Percentiles rank a stretch among this genome's conserved stretches.
Conservation (phyloP, 2,888 invertebrate species). For the Labia minor region DNA sequence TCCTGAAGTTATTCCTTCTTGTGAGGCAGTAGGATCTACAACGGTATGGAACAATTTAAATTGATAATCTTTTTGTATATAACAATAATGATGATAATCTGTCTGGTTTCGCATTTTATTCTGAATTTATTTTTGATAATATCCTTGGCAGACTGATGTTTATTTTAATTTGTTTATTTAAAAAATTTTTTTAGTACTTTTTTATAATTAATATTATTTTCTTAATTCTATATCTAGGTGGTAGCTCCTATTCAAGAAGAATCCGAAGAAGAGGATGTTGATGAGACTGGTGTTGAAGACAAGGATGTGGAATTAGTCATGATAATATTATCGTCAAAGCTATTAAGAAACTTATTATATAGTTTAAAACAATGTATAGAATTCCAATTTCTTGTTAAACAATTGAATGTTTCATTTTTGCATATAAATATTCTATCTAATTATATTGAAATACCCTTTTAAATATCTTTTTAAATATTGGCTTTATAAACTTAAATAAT, state of each 20-base stretch:
- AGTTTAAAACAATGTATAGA: constrained; percentile 31
- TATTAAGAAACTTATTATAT: constrained; percentile 62
- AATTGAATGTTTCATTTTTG: background rate
- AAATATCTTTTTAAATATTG: background rate
- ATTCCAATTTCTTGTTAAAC: constrained; percentile 22
- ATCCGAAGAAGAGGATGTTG: constrained; percentile 77
- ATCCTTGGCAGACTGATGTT: constrained; percentile 15
- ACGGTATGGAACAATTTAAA: too few species aligned
- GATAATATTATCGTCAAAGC: constrained; percentile 98
- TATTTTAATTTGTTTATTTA: too few species aligned
- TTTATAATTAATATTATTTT: background rate
- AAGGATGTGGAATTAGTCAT: constrained; percentile 98
- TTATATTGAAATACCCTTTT: background rate
- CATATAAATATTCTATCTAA: background rate
- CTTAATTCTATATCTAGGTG: constrained; percentile 38
- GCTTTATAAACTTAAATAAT: background rate
- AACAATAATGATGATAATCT: too few species aligned
- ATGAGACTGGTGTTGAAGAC: constrained; percentile 93
- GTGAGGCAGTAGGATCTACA: too few species aligned
- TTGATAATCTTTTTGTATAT: too few species aligned
- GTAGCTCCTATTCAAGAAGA: constrained; percentile 86
- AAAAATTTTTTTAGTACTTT: background rate
- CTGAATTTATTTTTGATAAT: background rate
- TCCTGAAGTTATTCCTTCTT: too few species aligned
- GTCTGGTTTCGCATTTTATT: background rate